Percentiles rank a stretch among this genome's conserved stretches.
Conservation (phyloP, 2,113 vertebrate genomes). For the Thamnaconus septentrionalis region DNA sequence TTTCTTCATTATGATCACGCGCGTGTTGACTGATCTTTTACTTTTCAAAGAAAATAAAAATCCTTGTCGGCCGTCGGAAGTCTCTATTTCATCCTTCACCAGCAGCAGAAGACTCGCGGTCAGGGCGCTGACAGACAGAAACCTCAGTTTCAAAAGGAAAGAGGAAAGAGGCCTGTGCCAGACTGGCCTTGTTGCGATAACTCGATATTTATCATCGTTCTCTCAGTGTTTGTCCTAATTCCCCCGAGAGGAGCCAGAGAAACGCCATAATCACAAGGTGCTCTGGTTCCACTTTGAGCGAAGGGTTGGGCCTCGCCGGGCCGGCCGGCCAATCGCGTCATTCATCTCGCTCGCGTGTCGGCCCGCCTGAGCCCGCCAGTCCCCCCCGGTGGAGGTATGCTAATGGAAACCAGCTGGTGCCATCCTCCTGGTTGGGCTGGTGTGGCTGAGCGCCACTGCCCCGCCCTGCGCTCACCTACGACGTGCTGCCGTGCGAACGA, state of each 20-base stretch:
- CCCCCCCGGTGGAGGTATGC: conserved; percentile 65
- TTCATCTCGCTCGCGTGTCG: conserved; percentile 70
- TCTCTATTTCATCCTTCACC: neutral
- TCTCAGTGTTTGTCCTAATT: conserved; percentile 29
- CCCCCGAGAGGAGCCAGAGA: conserved; percentile 22
- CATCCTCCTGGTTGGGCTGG: conserved; percentile 37
- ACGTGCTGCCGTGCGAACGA: conserved; percentile 24
- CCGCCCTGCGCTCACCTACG: conserved; percentile 25
- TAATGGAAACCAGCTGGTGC: conserved; percentile 78
- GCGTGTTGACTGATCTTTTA: too few relatives aligned
- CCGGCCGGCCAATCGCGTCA: conserved; percentile 53
- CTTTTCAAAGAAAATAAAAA: too few relatives aligned
- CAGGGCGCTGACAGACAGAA: conserved; percentile 8
- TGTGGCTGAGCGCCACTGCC: neutral
- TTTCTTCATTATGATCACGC: too few relatives aligned
- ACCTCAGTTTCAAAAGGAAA: conserved; percentile 14
- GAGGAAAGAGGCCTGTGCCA: conserved; percentile 17
- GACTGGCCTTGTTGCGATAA: conserved; percentile 32
- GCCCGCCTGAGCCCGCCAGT: conserved; percentile 59
- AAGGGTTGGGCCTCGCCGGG: conserved; percentile 40
- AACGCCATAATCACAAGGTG: conserved; percentile 59
- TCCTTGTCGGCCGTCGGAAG: too few relatives aligned
- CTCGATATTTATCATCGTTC: conserved; percentile 8
- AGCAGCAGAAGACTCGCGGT: conserved; percentile 34
- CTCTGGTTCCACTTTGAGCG: conserved; percentile 36